phyloP scores from a whole-genome alignment of 2,888 invertebrate genomes.

The Pristionchus exspectatus region DNA sequence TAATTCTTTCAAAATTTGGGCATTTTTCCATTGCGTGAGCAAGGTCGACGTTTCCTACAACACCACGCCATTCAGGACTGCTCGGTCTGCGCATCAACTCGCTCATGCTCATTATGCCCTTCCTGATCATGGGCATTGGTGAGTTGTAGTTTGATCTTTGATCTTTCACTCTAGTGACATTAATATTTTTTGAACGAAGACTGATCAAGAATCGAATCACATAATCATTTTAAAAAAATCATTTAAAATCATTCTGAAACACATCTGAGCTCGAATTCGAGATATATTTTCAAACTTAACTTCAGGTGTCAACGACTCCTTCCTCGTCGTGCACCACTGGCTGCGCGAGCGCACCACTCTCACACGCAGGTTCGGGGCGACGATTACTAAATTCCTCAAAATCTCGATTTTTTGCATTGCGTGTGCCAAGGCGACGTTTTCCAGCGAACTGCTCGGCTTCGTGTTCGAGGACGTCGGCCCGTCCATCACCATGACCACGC shows the following conservation, averaged over 20 bases:
- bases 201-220: too few relatives aligned
- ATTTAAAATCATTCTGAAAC: not conserved
- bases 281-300: not conserved
- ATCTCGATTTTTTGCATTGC: not conserved
- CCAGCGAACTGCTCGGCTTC: slow-evolving; percentile 36
- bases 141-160: slow-evolving; percentile 2
- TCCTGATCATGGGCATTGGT: slow-evolving; percentile 77
- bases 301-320: slow-evolving; percentile 76
- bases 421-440: slow-evolving; percentile 20
- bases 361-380: slow-evolving; percentile 58
- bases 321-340: slow-evolving; percentile 76
- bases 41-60: not conserved
- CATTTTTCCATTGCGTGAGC: not conserved
- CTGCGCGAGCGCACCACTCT: slow-evolving; percentile 59
- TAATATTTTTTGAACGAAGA: too few relatives aligned
- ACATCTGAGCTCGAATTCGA: not conserved
- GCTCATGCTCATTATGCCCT: slow-evolving; percentile 77
- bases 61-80: not conserved
- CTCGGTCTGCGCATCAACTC: slow-evolving; percentile 68
- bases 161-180: too few relatives aligned
- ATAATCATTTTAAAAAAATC: not conserved
- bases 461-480: slow-evolving; percentile 72
- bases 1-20: not conserved
- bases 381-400: slow-evolving; percentile 7
- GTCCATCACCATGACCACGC: slow-evolving; percentile 78